phyloP scores from a whole-genome alignment of 2,888 invertebrate genomes.

The Lacanobia wlatinum region DNA sequence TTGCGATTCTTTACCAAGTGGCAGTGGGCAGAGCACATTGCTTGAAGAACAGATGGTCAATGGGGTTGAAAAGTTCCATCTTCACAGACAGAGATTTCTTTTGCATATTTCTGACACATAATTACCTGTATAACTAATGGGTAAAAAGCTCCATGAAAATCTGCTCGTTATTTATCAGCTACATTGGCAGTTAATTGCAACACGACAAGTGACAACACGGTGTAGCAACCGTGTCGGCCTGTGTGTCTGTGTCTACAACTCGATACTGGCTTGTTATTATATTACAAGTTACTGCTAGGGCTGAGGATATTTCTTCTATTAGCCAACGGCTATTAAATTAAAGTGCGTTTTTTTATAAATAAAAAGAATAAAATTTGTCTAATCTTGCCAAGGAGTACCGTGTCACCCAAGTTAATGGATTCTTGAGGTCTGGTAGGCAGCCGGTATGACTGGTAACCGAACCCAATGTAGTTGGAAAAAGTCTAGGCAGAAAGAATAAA shows the following conservation, averaged over 20 bases:
- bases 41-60: too few relatives aligned
- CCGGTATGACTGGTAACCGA: too few relatives aligned
- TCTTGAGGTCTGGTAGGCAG: too few relatives aligned
- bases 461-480: too few relatives aligned
- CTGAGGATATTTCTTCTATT: neutral
- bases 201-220: conserved; percentile 22
- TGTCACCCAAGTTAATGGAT: too few relatives aligned
- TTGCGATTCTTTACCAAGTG: too few relatives aligned
- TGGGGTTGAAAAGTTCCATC: too few relatives aligned
- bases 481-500: too few relatives aligned
- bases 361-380: too few relatives aligned
- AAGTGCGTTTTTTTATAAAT: neutral
- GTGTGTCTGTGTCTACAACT: conserved; percentile 21
- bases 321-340: neutral
- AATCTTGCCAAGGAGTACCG: too few relatives aligned
- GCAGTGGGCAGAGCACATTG: too few relatives aligned
- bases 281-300: conserved; percentile 37
- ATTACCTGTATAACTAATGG: neutral
- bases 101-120: neutral
- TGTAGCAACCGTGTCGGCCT: conserved; percentile 9
- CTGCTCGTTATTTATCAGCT: conserved; percentile 13
- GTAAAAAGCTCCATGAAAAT: neutral
- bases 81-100: neutral
- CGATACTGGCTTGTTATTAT: conserved; percentile 40
- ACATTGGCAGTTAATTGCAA: conserved; percentile 34